Conservation (phyloP, 2,113 vertebrate species). For the Rhodinocichla rosea region DNA sequence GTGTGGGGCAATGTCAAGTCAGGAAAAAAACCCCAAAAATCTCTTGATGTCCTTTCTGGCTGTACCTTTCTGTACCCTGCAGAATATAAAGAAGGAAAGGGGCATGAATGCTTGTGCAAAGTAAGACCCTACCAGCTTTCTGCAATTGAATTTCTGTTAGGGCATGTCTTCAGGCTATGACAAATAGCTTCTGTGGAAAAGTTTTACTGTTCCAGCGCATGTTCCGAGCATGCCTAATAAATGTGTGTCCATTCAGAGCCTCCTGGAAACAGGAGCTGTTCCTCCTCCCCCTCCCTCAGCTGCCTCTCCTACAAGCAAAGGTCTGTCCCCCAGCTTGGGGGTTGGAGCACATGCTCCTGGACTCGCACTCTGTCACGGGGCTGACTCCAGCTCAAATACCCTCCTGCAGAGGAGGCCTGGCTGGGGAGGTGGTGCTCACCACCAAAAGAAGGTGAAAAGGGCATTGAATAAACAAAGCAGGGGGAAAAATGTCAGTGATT, state of each 20-base stretch:
- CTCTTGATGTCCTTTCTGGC: background rate
- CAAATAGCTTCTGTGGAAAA: background rate
- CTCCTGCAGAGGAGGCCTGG: background rate
- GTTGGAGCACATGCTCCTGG: background rate
- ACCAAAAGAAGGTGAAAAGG: background rate
- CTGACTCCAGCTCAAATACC: background rate
- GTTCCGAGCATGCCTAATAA: background rate
- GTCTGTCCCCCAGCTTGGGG: background rate
- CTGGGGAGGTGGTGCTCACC: background rate
- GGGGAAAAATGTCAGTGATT: background rate
- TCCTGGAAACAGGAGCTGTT: background rate
- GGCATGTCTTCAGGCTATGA: background rate
- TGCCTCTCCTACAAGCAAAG: background rate
- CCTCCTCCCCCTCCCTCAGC: background rate
- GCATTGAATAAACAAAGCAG: background rate
- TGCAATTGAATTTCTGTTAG: background rate
- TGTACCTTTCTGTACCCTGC: background rate
- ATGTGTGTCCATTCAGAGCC: background rate
- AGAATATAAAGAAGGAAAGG: background rate
- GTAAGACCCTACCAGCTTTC: background rate
- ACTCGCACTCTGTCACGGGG: fast-evolving
- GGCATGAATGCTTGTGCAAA: background rate
- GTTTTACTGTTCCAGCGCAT: background rate
- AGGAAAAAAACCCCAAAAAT: background rate
- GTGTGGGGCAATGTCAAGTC: background rate